These are phyloP conservation scores for Wasmannia auropunctata DNA, from an alignment of 1,140 invertebrate genomes.

Conservation along the genomic window DNA sequence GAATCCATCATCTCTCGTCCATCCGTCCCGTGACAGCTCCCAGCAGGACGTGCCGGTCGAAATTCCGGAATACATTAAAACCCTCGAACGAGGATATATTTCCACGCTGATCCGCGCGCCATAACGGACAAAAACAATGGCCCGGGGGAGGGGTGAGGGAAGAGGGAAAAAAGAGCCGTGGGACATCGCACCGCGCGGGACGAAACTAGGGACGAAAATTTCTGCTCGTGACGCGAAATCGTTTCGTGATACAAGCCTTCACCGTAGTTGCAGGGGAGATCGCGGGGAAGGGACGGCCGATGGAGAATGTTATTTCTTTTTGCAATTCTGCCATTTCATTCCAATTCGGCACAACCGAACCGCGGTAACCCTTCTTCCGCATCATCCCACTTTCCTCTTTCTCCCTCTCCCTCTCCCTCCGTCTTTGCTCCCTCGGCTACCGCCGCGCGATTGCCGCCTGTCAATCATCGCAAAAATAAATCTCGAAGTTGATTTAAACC, in stretches of 20 bases:
- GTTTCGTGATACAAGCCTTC: constrained; percentile 48
- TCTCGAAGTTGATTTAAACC: constrained; percentile 73
- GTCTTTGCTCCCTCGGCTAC: constrained; percentile 34
- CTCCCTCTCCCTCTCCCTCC: background rate
- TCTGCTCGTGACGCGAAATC: constrained; percentile 70
- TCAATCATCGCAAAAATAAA: constrained; percentile 81
- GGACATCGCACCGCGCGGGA: constrained; percentile 17
- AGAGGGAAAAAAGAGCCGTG: constrained; percentile 8
- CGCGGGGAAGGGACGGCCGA: background rate
- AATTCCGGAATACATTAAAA: constrained; percentile 58
- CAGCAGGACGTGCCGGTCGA: constrained; percentile 42
- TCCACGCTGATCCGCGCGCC: constrained; percentile 2
- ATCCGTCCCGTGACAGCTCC: constrained; percentile 31
- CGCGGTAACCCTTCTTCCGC: background rate
- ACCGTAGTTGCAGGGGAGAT: background rate
- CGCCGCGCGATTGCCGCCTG: constrained; percentile 67
- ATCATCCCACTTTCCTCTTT: background rate
- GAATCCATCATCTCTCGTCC: constrained; percentile 54
- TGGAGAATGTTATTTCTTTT: constrained; percentile 62
- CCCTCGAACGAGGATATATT: constrained; percentile 41
- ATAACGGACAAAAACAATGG: constrained; percentile 59
- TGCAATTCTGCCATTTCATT: constrained; percentile 69
- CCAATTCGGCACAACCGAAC: constrained; percentile 63
- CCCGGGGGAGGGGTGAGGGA: background rate
- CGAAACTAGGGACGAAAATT: constrained; percentile 55